Percentiles rank a stretch among this genome's conserved stretches.
phyloP scores from a whole-genome alignment of 2,888 invertebrate species.

The Sipha maydis region DNA sequence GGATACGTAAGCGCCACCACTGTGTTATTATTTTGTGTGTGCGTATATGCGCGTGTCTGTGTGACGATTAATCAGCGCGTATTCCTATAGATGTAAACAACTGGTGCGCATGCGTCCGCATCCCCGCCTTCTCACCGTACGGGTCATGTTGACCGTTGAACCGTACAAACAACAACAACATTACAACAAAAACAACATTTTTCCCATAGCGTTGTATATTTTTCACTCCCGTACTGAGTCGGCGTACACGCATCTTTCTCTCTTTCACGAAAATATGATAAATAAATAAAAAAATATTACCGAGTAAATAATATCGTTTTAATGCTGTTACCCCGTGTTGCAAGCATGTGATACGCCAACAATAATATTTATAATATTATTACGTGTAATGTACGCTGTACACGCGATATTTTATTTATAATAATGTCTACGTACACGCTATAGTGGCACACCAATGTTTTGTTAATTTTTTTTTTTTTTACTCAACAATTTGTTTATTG shows the following conservation, averaged over 20 bases:
- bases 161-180: slow-evolving; percentile 61
- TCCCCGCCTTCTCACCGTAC: slow-evolving; percentile 63
- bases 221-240: neutral
- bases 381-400: neutral
- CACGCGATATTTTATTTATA: neutral
- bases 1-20: slow-evolving; percentile 61
- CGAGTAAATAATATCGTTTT: neutral
- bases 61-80: slow-evolving; percentile 49
- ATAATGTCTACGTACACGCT: neutral
- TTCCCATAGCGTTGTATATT: slow-evolving; percentile 46
- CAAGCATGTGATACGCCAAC: neutral
- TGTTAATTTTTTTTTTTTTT: neutral
- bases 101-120: slow-evolving; percentile 68
- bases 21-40: slow-evolving; percentile 35
- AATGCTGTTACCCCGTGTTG: neutral
- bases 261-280: slow-evolving; percentile 6
- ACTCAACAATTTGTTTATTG: neutral
- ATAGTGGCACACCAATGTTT: neutral
- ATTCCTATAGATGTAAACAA: slow-evolving; percentile 69
- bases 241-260: neutral
- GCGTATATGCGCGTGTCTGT: slow-evolving; percentile 41
- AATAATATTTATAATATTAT: neutral
- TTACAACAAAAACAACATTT: slow-evolving; percentile 60
- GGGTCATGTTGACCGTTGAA: slow-evolving; percentile 65
- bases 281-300: neutral